phyloP scores from a whole-genome alignment of 1,140 invertebrate genomes.

The Oryzaephilus surinamensis region DNA sequence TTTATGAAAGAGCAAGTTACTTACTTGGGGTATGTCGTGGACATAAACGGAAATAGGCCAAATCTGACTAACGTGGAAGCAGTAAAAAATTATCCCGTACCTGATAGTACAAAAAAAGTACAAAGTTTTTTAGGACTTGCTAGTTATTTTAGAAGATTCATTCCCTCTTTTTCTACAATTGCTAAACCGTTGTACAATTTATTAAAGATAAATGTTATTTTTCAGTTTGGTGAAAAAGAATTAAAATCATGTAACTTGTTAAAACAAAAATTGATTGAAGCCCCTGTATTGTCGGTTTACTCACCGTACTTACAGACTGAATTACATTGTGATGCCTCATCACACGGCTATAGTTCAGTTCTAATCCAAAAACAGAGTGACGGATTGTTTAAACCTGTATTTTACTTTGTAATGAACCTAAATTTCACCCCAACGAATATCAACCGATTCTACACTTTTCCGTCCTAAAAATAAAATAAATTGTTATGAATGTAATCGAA shows the following conservation, averaged over 20 bases:
- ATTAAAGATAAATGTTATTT: constrained; percentile 10
- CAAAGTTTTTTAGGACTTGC: constrained; percentile 22
- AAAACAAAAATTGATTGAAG: constrained; percentile 1
- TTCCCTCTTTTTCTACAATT: constrained; percentile 18
- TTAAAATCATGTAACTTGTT: neutral
- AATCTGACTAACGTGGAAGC: neutral
- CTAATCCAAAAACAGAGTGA: no score
- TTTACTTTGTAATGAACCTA: no score
- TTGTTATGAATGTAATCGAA: no score
- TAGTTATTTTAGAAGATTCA: constrained; percentile 24
- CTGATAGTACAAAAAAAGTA: constrained; percentile 20
- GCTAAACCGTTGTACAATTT: constrained; percentile 12
- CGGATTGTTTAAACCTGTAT: no score
- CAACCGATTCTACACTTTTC: no score
- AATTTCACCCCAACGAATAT: no score
- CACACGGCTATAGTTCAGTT: constrained; percentile 4
- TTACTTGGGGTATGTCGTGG: constrained; percentile 9
- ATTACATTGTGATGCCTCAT: constrained; percentile 10
- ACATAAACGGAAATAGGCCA: neutral
- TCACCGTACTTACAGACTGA: constrained; percentile 9
- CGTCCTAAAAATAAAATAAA: no score
- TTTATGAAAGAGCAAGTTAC: constrained; percentile 3
- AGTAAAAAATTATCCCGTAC: constrained; percentile 11
- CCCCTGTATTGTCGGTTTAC: constrained; percentile 10
- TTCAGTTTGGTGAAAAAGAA: neutral